These are phyloP conservation scores for Pelodiscus sinensis DNA, from an alignment of 2,113 vertebrate genomes.

Conservation along the genomic window DNA sequence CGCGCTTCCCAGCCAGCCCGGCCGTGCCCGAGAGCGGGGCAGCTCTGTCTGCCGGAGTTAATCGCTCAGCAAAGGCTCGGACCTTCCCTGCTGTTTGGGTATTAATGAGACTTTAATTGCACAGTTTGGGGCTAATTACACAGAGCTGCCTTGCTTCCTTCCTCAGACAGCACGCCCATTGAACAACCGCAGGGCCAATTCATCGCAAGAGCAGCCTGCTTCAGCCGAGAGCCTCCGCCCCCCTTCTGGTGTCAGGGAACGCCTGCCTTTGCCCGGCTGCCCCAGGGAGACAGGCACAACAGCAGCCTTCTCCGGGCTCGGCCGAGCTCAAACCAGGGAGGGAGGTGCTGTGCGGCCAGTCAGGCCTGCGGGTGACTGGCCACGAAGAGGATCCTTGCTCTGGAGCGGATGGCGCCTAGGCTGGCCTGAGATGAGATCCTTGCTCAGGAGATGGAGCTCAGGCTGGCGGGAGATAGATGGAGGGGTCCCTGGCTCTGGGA, in stretches of 20 bases:
- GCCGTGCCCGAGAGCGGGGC: slow-evolving; percentile 3
- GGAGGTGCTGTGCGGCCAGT: neutral
- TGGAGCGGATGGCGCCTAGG: neutral
- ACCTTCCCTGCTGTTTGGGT: slow-evolving; percentile 75
- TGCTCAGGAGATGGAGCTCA: neutral
- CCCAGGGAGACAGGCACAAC: neutral
- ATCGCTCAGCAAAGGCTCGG: slow-evolving; percentile 79
- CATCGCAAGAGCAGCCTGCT: slow-evolving; percentile 69
- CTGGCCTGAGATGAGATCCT: neutral
- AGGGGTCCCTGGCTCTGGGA: neutral
- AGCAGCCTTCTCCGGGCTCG: neutral
- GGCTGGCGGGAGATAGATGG: no score
- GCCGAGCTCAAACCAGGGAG: neutral
- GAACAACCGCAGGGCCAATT: slow-evolving; percentile 73
- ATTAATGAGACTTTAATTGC: slow-evolving; percentile 80
- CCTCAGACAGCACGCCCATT: neutral
- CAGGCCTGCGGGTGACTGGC: neutral
- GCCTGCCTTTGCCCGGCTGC: neutral
- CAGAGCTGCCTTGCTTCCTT: no score
- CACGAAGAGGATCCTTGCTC: neutral
- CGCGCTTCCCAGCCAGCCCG: neutral
- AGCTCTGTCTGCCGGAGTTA: slow-evolving; percentile 70
- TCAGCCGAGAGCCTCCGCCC: slow-evolving; percentile 21
- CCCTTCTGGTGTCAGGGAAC: slow-evolving; percentile 10
- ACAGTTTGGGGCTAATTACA: slow-evolving; percentile 73